Evolutionary conservation across 2,113 vertebrate species (phyloP).

Genomic region (Machaerirhynchus nigripectus): DNA sequence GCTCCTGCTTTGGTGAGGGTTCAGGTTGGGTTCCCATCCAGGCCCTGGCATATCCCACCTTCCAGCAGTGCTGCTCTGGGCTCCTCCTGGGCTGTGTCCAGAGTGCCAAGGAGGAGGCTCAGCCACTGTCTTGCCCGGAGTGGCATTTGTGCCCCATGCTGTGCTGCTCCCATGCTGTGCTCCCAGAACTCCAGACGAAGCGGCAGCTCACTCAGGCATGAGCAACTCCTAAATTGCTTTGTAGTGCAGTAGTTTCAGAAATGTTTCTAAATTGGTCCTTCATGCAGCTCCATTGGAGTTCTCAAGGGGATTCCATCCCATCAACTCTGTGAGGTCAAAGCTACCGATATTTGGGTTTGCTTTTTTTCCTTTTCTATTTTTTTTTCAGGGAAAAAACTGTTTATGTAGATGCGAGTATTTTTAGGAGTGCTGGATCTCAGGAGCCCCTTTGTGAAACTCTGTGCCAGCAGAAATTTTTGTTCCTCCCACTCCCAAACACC

Average conservation of each 20-base stretch:
- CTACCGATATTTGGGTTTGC: neutral
- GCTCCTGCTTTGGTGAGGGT: neutral
- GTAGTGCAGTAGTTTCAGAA: neutral
- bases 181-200: neutral
- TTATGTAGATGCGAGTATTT: neutral
- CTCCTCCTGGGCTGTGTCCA: neutral
- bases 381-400: neutral
- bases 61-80: neutral
- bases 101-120: neutral
- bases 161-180: neutral
- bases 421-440: neutral
- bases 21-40: neutral
- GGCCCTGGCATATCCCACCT: neutral
- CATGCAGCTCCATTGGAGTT: neutral
- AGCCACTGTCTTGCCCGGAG: accelerated
- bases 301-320: neutral
- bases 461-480: neutral
- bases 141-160: accelerated
- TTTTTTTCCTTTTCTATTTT: neutral
- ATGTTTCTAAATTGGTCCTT: neutral
- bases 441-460: neutral
- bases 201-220: accelerated
- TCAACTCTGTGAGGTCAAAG: neutral
- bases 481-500: neutral
- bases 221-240: neutral